Base-by-base conservation (phyloP, 2,797 vertebrate genomes). In the Carapus acus region DNA sequence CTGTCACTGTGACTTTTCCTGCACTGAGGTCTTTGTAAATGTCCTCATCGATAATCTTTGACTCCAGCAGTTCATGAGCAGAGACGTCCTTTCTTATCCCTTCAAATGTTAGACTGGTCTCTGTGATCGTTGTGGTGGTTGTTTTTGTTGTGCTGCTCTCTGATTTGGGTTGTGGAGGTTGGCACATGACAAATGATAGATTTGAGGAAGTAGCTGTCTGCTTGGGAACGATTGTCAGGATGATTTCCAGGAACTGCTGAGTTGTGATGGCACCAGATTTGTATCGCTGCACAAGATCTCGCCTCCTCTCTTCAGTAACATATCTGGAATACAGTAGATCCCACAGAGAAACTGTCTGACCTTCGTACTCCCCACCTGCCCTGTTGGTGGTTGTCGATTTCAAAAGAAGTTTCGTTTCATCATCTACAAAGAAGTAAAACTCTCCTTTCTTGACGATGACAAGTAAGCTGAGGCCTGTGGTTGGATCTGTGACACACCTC, bases 401-500 rank as follows among this genome's bases (percentile, higher is more conserved):
- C 24, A 27, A 9, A 27, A 27, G 4, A 2, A 58, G 65, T 1
- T 82, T 88, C 0, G 77, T 87, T 8, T 55, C 9, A 14, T 89
- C 85, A 0, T 89, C 85, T 0, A 87, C 66, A 42, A 82, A 88
- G 3, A 75, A 47, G 9, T 89, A 89, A 2, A 54, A 57, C 1
- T 84, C 86, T 23, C 86, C 86, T 11, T 84, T 82, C 58, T 82
- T 81, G 0, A 83, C 74, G 0, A 92, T 27, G 24, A 27, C 24
- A 4, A 27, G 24, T 27, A 27, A 27, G 9, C 24, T 27, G 9
- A 27, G 15, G 1, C 90, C 90, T 0, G 89, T 90, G 5, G 81
- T 73, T 0, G 83, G 49, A 43, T 92, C 90, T 1, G 48, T 71
- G 46, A 87, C 54, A 0, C 89, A 90, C 4, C 88, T 81, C 44